These are phyloP conservation scores for Apeltes quadracus DNA, from an alignment of 2,113 vertebrate species.

Conservation along the genomic window DNA sequence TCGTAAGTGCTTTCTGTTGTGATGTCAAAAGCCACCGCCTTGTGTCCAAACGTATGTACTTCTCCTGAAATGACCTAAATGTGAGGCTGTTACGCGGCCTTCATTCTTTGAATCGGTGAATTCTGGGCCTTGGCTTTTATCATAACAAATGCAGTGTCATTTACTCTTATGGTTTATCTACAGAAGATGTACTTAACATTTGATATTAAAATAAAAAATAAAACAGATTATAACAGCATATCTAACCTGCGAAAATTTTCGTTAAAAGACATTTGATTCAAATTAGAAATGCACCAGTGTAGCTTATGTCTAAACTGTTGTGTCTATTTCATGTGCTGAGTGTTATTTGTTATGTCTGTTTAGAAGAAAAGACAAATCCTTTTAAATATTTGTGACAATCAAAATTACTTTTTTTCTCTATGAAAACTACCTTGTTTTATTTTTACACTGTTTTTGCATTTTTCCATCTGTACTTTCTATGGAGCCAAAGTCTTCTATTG, in stretches of 20 bases:
- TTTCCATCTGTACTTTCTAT: constrained; percentile 25
- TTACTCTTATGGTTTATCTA: constrained; percentile 73
- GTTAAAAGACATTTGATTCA: constrained; percentile 7
- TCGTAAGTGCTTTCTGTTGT: constrained; percentile 61
- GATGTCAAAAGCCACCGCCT: constrained; percentile 81
- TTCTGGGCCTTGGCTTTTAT: constrained; percentile 79
- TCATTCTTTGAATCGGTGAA: background rate
- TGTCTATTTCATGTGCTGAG: constrained; percentile 23
- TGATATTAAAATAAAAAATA: background rate
- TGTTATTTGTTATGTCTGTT: constrained; percentile 32
- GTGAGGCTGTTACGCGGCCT: background rate
- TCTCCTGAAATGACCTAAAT: background rate
- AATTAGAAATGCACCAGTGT: constrained; percentile 20
- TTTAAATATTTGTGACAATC: constrained; percentile 5
- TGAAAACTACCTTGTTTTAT: constrained; percentile 26
- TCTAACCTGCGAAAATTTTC: constrained; percentile 6
- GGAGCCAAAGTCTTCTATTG: constrained; percentile 53
- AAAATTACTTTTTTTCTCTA: constrained; percentile 8
- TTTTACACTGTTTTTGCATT: constrained; percentile 16
- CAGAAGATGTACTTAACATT: constrained; percentile 67
- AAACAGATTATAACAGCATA: background rate
- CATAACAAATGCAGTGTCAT: constrained; percentile 61
- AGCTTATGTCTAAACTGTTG: constrained; percentile 34
- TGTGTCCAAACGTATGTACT: constrained; percentile 28
- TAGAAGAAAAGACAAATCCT: constrained; percentile 12